Base-by-base conservation (phyloP, 2,113 vertebrate genomes). In the Apeltes quadracus region DNA sequence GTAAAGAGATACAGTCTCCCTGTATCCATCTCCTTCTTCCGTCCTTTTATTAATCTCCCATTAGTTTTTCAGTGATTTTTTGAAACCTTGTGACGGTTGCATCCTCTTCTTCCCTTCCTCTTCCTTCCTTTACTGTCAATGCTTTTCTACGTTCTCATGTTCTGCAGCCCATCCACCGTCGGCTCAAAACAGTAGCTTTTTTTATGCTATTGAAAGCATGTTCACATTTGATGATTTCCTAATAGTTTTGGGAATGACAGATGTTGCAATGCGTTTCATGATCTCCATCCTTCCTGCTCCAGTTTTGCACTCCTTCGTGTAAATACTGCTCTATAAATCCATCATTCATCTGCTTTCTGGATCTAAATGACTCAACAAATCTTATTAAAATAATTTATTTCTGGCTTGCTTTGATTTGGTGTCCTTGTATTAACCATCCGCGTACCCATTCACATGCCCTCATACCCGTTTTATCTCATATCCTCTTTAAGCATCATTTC, bases 361-460 rank as follows among this genome's bases (percentile, higher is more conserved):
- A 68, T 66, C 62, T 22, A 23, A 65, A 44, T 38, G 22, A 56
- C 36, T 76, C 50, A 2, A 51, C 20, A 23, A 51, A 36, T 68
- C 8, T 41, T 68, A 56, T n/a, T 25, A 32, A 14, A 20, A 62
- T 56, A 12, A 13, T 38, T 55, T 34, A 8, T 50, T 29, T 61
- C 39, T 55, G 43, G 6, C 41, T 73, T 44, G 1, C 44, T 58
- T 79, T 20, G 55, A 67, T 51, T 48, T 39, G 9, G 67, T 29
- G 23, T 50, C 3, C n/a, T 63, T 81, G 79, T 61, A 75, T 77
- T 54, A 85, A 83, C 78, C 78, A 85, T 86, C 81, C 81, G 84
- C 75, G 72, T 46, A 62, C 53, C 25, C 12, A 27, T 77, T 73
- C 54, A 32, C 29, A 32, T 5, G 5, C 41, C 23, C 22, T 27